phyloP scores from a whole-genome alignment of 2,888 invertebrate genomes.

The Folsomia manolachei region DNA sequence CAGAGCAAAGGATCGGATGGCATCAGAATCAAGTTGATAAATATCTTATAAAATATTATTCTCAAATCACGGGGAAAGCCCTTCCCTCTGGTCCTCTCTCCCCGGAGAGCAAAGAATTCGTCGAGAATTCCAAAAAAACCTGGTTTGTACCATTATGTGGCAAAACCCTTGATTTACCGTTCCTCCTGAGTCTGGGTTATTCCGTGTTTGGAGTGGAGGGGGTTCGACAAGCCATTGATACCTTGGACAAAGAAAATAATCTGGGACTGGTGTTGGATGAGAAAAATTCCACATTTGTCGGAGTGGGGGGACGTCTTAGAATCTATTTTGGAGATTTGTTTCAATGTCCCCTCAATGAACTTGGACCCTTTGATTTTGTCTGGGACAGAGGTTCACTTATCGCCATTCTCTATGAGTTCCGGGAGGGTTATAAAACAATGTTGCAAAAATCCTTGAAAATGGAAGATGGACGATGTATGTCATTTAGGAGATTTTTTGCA shows the following conservation, averaged over 20 bases:
- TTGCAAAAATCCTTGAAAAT: constrained; percentile 34
- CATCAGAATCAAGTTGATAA: constrained; percentile 38
- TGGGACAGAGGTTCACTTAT: constrained; percentile 45
- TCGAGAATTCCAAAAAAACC: constrained; percentile 24
- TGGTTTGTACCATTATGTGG: constrained; percentile 52
- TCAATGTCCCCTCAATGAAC: constrained; percentile 34
- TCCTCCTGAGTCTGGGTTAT: constrained; percentile 50
- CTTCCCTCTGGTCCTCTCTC: constrained; percentile 18
- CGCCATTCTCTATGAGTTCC: constrained; percentile 35
- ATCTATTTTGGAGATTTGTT: constrained; percentile 43
- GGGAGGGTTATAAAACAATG: constrained; percentile 28
- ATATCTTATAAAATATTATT: constrained; percentile 29
- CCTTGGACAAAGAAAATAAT: constrained; percentile 35
- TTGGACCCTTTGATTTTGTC: constrained; percentile 39
- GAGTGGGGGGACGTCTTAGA: constrained; percentile 23
- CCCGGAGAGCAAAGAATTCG: constrained; percentile 21
- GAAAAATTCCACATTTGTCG: constrained; percentile 18
- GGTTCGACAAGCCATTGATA: constrained; percentile 42
- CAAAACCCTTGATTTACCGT: constrained; percentile 49
- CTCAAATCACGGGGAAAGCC: constrained; percentile 25
- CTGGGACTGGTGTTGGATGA: constrained; percentile 28
- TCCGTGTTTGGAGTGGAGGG: constrained; percentile 51
- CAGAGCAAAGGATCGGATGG: constrained; percentile 37
- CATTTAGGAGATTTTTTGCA: no score
- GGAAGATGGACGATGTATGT: constrained; percentile 13